Evolutionary conservation across 1,140 invertebrate species (phyloP).

Genomic region (Hypothenemus hampei): DNA sequence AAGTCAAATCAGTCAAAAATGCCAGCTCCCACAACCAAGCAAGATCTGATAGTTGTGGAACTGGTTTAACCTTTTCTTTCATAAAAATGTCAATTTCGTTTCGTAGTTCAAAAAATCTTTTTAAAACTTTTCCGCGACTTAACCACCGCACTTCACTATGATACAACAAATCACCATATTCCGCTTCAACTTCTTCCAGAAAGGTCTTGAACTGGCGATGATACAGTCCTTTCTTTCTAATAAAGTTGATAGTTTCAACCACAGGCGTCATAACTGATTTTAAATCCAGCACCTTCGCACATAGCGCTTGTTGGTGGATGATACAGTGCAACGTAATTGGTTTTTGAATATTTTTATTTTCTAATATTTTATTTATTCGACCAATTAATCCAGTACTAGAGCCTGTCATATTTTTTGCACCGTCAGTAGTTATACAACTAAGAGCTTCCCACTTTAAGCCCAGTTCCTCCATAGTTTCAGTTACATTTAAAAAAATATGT

Average conservation of each 20-base stretch:
- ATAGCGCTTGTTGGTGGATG: slow-evolving; percentile 2
- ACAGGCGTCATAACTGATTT: slow-evolving; percentile 18
- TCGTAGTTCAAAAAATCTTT: background rate
- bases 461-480: slow-evolving; percentile 16
- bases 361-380: slow-evolving; percentile 20
- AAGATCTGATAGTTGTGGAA: background rate
- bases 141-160: background rate
- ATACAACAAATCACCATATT: slow-evolving; percentile 14
- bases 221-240: slow-evolving; percentile 16
- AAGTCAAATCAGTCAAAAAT: background rate
- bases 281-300: slow-evolving; percentile 13
- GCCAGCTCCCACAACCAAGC: background rate
- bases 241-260: slow-evolving; percentile 21
- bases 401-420: slow-evolving; percentile 23
- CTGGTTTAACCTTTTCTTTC: background rate
- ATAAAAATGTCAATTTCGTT: background rate
- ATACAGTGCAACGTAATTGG: slow-evolving; percentile 17
- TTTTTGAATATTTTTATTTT: slow-evolving; percentile 18
- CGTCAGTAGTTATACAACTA: slow-evolving; percentile 15
- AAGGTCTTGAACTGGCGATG: slow-evolving; percentile 12
- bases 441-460: slow-evolving; percentile 19
- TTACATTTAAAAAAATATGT: slow-evolving; percentile 18
- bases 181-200: slow-evolving; percentile 13
- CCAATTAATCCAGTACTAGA: slow-evolving; percentile 17
- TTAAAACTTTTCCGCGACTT: background rate